Conservation (phyloP, 2,113 vertebrate species). For the Malurus elegans region DNA sequence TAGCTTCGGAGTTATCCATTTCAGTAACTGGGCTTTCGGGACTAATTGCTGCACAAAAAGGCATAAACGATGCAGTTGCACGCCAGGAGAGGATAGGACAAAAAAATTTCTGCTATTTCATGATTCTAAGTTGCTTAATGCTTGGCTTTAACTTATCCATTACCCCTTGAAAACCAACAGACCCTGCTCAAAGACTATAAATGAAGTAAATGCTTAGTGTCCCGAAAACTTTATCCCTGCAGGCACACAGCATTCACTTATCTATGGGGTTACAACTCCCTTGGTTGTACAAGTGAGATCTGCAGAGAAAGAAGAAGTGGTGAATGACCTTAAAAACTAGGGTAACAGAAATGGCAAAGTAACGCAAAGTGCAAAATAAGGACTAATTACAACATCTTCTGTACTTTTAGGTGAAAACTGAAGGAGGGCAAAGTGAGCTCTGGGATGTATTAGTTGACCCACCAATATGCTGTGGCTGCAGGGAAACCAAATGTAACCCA, state of each 20-base stretch:
- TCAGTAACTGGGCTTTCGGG: fast-evolving
- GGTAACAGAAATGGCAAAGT: neutral
- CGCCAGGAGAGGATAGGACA: neutral
- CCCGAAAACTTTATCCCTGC: neutral
- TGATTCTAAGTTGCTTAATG: neutral
- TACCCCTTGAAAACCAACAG: neutral
- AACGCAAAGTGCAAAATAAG: neutral
- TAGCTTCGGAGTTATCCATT: neutral
- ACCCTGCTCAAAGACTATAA: neutral
- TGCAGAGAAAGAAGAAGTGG: neutral
- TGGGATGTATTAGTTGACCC: neutral
- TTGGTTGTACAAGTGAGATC: neutral
- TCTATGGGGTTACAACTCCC: neutral
- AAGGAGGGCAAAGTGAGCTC: neutral
- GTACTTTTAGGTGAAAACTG: neutral
- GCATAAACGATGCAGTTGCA: neutral
- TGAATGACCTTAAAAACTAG: neutral
- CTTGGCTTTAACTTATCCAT: neutral
- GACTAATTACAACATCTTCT: neutral
- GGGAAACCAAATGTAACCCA: neutral
- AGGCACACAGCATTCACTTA: neutral
- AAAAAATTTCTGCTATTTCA: neutral
- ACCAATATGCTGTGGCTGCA: neutral
- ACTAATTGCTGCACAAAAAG: neutral
- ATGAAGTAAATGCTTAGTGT: neutral